These are phyloP conservation scores for Phylloscopus whistleri DNA, from an alignment of 2,113 vertebrate genomes.

Conservation along the genomic window DNA sequence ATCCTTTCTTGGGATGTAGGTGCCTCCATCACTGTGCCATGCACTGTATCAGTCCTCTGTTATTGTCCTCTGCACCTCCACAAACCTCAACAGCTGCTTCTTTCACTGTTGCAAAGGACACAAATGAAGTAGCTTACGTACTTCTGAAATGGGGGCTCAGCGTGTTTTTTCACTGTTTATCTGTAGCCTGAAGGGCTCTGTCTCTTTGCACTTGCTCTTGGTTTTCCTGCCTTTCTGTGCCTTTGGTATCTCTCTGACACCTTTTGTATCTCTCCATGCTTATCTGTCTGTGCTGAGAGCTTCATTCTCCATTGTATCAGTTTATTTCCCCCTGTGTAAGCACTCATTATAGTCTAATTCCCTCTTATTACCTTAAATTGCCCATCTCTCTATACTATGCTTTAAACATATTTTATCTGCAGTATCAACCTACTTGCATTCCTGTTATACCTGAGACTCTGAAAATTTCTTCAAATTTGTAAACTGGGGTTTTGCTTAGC, in stretches of 20 bases:
- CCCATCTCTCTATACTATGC: not conserved
- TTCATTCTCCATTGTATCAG: not conserved
- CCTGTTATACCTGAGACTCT: not conserved
- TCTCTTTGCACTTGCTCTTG: not conserved
- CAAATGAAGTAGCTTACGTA: not conserved
- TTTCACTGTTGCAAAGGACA: not conserved
- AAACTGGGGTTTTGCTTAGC: not conserved
- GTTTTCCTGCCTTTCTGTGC: not conserved
- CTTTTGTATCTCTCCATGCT: not conserved
- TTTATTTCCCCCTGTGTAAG: not conserved
- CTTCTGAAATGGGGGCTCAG: not conserved
- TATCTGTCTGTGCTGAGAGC: not conserved
- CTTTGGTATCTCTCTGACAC: not conserved
- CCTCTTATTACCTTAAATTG: not conserved
- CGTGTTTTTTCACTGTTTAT: not conserved
- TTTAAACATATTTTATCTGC: not conserved
- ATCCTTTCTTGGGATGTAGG: not conserved
- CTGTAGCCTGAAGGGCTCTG: not conserved
- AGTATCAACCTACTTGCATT: not conserved
- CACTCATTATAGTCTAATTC: not conserved
- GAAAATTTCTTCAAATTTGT: not conserved
- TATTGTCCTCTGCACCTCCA: not conserved
- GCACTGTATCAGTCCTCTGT: not conserved
- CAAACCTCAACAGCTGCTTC: not conserved
- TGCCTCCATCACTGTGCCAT: not conserved